Percentiles rank a stretch among this genome's conserved stretches.
Evolutionary conservation across 2,888 invertebrate species (phyloP).

Genomic region (Nowickia ferox): DNA sequence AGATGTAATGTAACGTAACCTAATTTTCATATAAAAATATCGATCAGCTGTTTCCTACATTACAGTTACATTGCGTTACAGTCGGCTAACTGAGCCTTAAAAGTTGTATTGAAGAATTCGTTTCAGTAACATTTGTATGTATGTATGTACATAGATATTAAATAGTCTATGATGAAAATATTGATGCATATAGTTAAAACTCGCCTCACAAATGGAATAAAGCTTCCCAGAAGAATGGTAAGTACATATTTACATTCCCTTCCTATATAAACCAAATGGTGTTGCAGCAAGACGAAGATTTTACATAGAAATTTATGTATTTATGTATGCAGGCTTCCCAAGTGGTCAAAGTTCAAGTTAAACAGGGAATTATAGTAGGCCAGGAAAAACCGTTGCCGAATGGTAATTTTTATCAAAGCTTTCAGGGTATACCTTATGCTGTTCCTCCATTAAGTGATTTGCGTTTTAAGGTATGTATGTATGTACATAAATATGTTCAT

Average conservation of each 20-base stretch:
- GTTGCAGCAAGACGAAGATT: no score
- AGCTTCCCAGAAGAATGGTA: conserved; percentile 55
- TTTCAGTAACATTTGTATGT: no score
- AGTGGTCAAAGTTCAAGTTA: conserved; percentile 79
- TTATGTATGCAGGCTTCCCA: conserved; percentile 34
- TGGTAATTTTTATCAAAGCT: conserved; percentile 83
- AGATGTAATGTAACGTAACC: no score
- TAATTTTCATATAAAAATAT: no score
- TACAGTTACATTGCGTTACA: no score
- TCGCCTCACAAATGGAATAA: conserved; percentile 1
- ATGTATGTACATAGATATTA: no score
- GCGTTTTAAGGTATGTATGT: conserved; percentile 76
- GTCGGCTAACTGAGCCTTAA: no score
- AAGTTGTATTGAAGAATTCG: no score
- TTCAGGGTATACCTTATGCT: conserved; percentile 85
- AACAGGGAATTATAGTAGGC: conserved; percentile 84
- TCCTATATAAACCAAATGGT: no score
- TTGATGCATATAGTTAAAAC: conserved; percentile 22
- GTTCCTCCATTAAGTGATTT: conserved; percentile 84
- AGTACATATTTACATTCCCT: not conserved
- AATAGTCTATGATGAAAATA: no score
- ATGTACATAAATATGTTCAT: no score
- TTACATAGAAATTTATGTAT: not conserved
- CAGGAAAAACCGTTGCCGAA: conserved; percentile 80
- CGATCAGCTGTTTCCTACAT: no score